phyloP scores from a whole-genome alignment of 2,113 vertebrate species.

The Mellivora capensis region DNA sequence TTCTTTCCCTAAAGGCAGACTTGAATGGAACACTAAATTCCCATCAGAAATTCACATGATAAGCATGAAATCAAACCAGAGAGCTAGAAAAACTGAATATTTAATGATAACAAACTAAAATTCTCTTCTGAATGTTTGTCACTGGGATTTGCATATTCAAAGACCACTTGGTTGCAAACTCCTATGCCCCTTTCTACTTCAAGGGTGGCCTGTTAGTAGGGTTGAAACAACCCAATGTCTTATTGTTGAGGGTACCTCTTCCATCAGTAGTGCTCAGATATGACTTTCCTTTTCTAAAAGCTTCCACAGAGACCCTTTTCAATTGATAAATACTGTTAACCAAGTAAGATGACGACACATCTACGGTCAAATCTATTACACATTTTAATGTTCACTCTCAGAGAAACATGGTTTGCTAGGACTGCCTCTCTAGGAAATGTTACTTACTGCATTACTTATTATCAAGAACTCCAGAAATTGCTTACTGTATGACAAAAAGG shows the following conservation, averaged over 20 bases:
- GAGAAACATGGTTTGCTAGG: neutral
- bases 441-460: neutral
- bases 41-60: neutral
- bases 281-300: neutral
- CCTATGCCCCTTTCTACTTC: neutral
- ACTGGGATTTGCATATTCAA: neutral
- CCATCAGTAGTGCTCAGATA: neutral
- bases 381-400: neutral
- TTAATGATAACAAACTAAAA: neutral
- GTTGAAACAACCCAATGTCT: neutral
- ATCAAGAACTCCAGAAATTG: neutral
- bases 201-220: neutral
- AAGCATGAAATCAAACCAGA: neutral
- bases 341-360: neutral
- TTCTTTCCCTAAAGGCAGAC: constrained; percentile 22
- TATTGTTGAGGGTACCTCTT: neutral
- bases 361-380: neutral
- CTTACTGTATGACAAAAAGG: neutral
- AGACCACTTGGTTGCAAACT: neutral
- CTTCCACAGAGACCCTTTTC: neutral
- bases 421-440: neutral
- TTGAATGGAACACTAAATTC: constrained; percentile 7
- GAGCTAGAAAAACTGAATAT: neutral
- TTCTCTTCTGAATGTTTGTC: neutral
- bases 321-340: neutral